These are phyloP conservation scores for Temnopleurus reevesii DNA, from an alignment of 53 echinoderm and acorn worm genomes.

Conservation along the genomic window DNA sequence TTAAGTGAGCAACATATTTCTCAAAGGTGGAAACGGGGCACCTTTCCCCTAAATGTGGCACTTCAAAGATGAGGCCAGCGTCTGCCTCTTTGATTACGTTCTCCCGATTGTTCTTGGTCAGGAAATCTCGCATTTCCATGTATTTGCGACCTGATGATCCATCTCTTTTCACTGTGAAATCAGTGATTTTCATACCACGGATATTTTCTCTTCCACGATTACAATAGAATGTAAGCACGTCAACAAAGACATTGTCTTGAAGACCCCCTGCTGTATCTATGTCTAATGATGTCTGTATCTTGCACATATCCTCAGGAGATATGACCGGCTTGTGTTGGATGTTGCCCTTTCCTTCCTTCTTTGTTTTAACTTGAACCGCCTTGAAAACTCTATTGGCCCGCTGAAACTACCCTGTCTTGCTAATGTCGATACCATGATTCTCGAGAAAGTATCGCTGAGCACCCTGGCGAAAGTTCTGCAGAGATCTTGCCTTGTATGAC, in stretches of 20 bases:
- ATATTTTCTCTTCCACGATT: conserved; percentile 65
- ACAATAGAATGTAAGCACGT: conserved; percentile 61
- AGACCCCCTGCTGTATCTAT: conserved; percentile 56
- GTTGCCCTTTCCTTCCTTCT: conserved; percentile 60
- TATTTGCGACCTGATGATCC: conserved; percentile 34
- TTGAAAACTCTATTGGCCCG: conserved; percentile 46
- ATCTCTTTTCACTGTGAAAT: conserved; percentile 53
- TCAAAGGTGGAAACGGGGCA: conserved; percentile 59
- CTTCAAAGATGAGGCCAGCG: conserved; percentile 64
- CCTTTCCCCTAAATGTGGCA: conserved; percentile 29
- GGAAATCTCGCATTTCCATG: conserved; percentile 51
- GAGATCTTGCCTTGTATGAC: background rate
- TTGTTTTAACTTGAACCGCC: conserved; percentile 41
- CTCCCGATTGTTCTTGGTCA: conserved; percentile 65
- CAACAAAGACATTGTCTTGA: conserved; percentile 63
- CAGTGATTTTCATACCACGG: conserved; percentile 49
- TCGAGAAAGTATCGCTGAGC: conserved; percentile 27
- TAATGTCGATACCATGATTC: background rate
- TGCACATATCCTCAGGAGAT: conserved; percentile 59
- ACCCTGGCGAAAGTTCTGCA: conserved; percentile 22
- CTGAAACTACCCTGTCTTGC: conserved; percentile 11
- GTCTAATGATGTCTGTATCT: conserved; percentile 54
- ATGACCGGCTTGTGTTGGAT: conserved; percentile 60
- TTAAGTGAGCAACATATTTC: conserved; percentile 46
- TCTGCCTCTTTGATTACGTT: conserved; percentile 49